Base-by-base conservation (phyloP, 2,113 vertebrate genomes). In the Melanocharis versteri region DNA sequence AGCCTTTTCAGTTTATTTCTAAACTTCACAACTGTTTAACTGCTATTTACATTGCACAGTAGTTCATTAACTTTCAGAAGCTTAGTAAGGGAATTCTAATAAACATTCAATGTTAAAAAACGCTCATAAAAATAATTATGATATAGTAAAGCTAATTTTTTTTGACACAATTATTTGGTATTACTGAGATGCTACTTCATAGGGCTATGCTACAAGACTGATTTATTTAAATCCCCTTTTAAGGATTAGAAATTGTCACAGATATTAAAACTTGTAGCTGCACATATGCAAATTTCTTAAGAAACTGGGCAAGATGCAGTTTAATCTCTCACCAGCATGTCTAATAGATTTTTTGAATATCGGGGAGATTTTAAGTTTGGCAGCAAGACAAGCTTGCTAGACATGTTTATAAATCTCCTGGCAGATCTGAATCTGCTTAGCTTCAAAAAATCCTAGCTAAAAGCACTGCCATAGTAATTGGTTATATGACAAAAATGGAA, bases 321-420 rank as follows among this genome's bases (percentile, higher is more conserved):
- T 96, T 93, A 90, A 95, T 73, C 60, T 71, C 87, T 47, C 92
- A 68, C 80, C 62, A 92, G 70, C 48, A 78, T 37, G 83, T 76
- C 81, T 95, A 83, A 92, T 88, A 92, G 80, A 89, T 88, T 93
- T 97, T 79, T 83, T 83, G 30, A 97, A 56, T 83, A 92, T 53
- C 23, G 17, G 85, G 65, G 62, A 95, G 90, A 95, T 89, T 96
- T 97, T 90, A 89, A 92, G 68, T 95, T 94, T 96, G 91, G 88
- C 96, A 95, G 79, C 53, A 91, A 89, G 91, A 77, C 83, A 88
- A 92, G 84, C 73, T 91, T 93, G 92, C 80, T 81, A 94, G 64
- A 95, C 71, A 76, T 72, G 47, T 94, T 96, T 84, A 83, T 94
- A 96, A 96, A 94, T 91, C 68, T 94, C 65, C 66, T 90, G 77